Evolutionary conservation across 2,113 vertebrate species (phyloP).

Genomic region (Bothrops jararaca): DNA sequence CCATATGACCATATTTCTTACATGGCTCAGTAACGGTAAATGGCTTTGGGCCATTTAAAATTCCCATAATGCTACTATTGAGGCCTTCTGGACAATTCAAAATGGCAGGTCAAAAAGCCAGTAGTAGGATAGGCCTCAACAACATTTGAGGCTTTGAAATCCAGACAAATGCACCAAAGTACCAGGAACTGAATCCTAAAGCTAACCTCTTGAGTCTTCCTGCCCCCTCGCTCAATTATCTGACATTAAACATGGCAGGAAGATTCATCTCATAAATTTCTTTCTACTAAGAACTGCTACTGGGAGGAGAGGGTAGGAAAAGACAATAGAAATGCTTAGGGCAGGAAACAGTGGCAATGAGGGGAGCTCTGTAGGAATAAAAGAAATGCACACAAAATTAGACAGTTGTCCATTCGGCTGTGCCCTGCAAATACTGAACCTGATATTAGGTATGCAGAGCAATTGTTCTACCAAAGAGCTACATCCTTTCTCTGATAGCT

Average conservation of each 20-base stretch:
- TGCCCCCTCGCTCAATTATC: neutral
- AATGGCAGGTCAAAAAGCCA: neutral
- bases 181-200: neutral
- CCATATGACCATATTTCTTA: neutral
- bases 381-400: neutral
- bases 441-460: neutral
- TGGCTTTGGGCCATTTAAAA: neutral
- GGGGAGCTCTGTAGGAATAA: neutral
- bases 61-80: neutral
- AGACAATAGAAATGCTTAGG: neutral
- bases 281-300: neutral
- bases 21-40: neutral
- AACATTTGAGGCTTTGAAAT: neutral
- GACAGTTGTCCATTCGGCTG: neutral
- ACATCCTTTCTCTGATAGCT: neutral
- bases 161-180: neutral
- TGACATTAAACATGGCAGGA: neutral
- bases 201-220: neutral
- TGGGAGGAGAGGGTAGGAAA: neutral
- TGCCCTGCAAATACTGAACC: neutral
- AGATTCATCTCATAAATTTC: neutral
- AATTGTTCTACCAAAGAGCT: neutral
- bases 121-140: neutral
- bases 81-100: neutral
- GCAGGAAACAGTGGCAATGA: neutral